phyloP scores from a whole-genome alignment of 2,113 vertebrate genomes.

The Aphyosemion australe region DNA sequence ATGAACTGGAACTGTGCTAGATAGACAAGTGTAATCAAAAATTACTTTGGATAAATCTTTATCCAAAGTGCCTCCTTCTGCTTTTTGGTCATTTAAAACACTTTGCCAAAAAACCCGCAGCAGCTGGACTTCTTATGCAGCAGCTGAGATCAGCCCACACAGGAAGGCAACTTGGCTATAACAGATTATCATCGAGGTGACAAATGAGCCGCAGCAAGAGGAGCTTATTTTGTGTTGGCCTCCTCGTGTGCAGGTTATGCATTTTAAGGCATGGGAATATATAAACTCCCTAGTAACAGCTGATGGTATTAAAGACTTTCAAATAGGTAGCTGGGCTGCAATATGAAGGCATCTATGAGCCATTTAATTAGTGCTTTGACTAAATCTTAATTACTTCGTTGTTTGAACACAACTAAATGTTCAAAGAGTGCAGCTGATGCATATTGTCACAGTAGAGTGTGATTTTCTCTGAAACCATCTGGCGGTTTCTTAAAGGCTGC shows the following conservation, averaged over 20 bases:
- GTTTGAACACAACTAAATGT: conserved; percentile 1
- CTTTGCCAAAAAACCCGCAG: conserved; percentile 39
- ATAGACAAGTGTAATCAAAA: conserved; percentile 47
- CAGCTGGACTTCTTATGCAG: conserved; percentile 25
- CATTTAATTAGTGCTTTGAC: conserved; percentile 15
- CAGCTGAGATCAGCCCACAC: conserved; percentile 46
- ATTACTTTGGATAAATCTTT: conserved; percentile 27
- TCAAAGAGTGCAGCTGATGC: conserved; percentile 31
- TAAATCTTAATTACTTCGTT: conserved; percentile 16
- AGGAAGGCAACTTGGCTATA: conserved; percentile 44
- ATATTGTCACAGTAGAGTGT: conserved; percentile 21
- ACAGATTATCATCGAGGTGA: conserved; percentile 66
- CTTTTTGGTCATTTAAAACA: conserved; percentile 22
- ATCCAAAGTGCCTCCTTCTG: conserved; percentile 12
- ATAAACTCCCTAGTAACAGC: not conserved
- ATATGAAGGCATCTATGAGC: conserved; percentile 2
- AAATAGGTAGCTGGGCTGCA: not conserved
- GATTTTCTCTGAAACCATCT: conserved; percentile 49
- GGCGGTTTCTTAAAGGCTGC: conserved; percentile 45
- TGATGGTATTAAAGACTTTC: not conserved
- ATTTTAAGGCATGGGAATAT: not conserved
- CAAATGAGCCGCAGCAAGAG: conserved; percentile 46
- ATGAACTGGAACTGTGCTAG: conserved; percentile 45
- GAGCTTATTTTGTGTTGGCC: conserved; percentile 5
- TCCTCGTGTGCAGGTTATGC: conserved; percentile 13